Evolutionary conservation across 2,113 vertebrate species (phyloP).

Genomic region (Macquaria ambigua): DNA sequence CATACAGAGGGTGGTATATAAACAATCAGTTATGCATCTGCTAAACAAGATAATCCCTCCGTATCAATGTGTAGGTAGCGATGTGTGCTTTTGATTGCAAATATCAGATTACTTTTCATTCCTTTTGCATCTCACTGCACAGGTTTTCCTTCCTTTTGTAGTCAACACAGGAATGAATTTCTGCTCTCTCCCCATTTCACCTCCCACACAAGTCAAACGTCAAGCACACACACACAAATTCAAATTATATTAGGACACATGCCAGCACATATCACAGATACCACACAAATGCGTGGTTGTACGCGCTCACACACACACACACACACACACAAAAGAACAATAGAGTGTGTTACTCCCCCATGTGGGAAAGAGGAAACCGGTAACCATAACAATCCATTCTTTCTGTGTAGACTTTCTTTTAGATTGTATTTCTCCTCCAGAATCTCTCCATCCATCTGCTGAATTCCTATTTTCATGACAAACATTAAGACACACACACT

Average conservation of each 20-base stretch:
- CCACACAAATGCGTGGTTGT: not conserved
- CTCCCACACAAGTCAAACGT: constrained; percentile 37
- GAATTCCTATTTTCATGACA: constrained; percentile 70
- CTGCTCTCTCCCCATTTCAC: constrained; percentile 11
- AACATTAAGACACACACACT: constrained; percentile 55
- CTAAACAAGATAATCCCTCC: constrained; percentile 49
- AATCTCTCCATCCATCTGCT: constrained; percentile 64
- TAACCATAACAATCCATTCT: constrained; percentile 50
- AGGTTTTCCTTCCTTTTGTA: constrained; percentile 19
- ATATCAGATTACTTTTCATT: constrained; percentile 43
- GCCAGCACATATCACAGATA: constrained; percentile 35
- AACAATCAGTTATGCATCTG: constrained; percentile 21
- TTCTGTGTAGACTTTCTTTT: constrained; percentile 41
- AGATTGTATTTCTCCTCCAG: constrained; percentile 54
- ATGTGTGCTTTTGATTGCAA: constrained; percentile 48
- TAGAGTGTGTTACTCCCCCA: constrained; percentile 14
- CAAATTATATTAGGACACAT: constrained; percentile 43
- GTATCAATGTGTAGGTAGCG: not conserved
- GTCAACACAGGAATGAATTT: constrained; percentile 21
- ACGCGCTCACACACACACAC: not conserved
- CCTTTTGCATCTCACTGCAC: not conserved
- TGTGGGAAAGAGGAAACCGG: constrained; percentile 24
- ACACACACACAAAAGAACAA: constrained; percentile 14
- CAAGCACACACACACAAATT: constrained; percentile 37
- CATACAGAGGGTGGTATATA: not conserved